Conservation (phyloP, 2,888 invertebrate genomes). For the Acholoe squamosa region DNA sequence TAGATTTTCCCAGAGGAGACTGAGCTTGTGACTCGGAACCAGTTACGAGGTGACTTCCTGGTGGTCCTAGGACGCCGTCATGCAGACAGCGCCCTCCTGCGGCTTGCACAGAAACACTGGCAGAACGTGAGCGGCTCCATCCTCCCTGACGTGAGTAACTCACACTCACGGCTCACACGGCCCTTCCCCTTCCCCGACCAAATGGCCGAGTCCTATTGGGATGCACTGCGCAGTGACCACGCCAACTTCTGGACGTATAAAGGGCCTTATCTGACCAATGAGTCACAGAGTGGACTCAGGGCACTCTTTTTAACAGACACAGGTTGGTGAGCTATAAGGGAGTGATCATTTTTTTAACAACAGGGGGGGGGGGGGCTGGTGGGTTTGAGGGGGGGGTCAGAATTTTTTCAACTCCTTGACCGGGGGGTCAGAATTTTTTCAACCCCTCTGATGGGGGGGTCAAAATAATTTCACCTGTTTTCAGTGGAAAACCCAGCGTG, state of each 20-base stretch:
- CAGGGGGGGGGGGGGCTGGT: too few relatives aligned
- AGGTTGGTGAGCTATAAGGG: too few relatives aligned
- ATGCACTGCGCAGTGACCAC: not conserved
- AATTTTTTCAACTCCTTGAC: too few relatives aligned
- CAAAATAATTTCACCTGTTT: too few relatives aligned
- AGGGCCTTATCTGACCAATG: not conserved
- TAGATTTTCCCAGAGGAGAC: not conserved
- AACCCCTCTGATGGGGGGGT: too few relatives aligned
- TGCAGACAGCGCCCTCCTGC: not conserved
- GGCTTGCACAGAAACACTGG: not conserved
- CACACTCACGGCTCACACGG: not conserved
- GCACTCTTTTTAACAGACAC: conserved; percentile 2
- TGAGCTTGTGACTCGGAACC: not conserved
- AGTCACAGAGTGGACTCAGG: not conserved
- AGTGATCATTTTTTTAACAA: too few relatives aligned
- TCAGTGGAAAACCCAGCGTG: too few relatives aligned
- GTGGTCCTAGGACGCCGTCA: not conserved
- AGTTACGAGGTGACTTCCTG: conserved; percentile 39
- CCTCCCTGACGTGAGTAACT: not conserved
- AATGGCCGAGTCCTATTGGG: not conserved
- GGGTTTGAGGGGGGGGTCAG: too few relatives aligned
- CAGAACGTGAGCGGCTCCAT: too few relatives aligned
- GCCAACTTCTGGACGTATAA: not conserved
- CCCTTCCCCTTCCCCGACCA: not conserved
- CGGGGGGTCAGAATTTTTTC: too few relatives aligned